A percentile compares a stretch with the other conserved stretches of the same genome.
Conservation (phyloP, 2,113 vertebrate species). For the Rattus norvegicus region GRCr8 NC_086025.1:8989001-8989500, state of each 20-base stretch:
- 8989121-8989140: too few relatives aligned
- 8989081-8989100: too few relatives aligned
- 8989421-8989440: neutral
- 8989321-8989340: neutral
- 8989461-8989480: neutral
- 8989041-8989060: too few relatives aligned
- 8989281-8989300: neutral
- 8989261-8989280: neutral
- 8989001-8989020: accelerated
- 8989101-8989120: neutral
- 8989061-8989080: neutral
- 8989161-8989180: neutral
- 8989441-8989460: neutral
- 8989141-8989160: neutral
- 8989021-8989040: neutral
- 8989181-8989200: neutral
- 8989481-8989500: neutral
- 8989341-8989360: neutral
- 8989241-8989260: neutral
- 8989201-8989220: neutral
- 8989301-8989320: too few relatives aligned
- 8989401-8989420: neutral
- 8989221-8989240: neutral
- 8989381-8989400: neutral
- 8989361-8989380: neutral